Percentiles rank a stretch among this genome's conserved stretches.
phyloP scores from a whole-genome alignment of 2,888 invertebrate genomes.

The Tanytarsus gracilentus region DNA sequence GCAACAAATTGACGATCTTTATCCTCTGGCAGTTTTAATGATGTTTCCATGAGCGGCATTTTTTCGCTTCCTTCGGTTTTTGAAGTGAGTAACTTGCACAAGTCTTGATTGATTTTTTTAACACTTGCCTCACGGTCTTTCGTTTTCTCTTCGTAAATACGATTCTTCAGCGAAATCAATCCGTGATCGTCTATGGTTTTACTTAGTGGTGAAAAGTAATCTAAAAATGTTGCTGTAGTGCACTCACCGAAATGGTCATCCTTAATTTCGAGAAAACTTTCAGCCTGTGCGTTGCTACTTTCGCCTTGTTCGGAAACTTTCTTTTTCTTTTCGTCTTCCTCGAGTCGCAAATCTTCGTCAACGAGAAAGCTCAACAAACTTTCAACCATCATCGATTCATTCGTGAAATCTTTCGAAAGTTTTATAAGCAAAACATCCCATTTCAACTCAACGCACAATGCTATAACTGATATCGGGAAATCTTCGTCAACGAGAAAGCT shows the following conservation, averaged over 20 bases:
- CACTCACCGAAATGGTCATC: conserved; percentile 55
- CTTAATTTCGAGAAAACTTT: conserved; percentile 48
- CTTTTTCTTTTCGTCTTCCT: conserved; percentile 34
- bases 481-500: conserved; percentile 48
- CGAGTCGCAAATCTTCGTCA: conserved; percentile 24
- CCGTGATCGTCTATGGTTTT: conserved; percentile 34
- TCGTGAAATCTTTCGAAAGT: conserved; percentile 49
- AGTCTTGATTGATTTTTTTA: conserved; percentile 31
- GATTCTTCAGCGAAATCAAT: conserved; percentile 19
- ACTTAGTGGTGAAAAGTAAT: conserved; percentile 34
- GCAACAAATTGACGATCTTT: conserved; percentile 32
- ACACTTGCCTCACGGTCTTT: conserved; percentile 25
- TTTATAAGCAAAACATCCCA: conserved; percentile 63
- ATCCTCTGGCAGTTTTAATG: conserved; percentile 18
- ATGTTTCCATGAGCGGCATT: conserved; percentile 20
- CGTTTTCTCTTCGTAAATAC: conserved; percentile 19
- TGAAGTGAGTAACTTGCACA: conserved; percentile 34
- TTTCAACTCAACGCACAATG: conserved; percentile 61
- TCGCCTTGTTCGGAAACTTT: conserved; percentile 35
- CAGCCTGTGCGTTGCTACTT: conserved; percentile 30
- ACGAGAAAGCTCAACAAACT: conserved; percentile 16
- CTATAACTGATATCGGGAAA: conserved; percentile 63
- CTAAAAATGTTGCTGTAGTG: conserved; percentile 35
- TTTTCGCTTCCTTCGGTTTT: conserved; percentile 40
- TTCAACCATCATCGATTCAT: conserved; percentile 28